A percentile compares a stretch with the other conserved stretches of the same genome.
Conservation (phyloP, 2,797 vertebrate genomes). For the Centropyge bicolor region DNA sequence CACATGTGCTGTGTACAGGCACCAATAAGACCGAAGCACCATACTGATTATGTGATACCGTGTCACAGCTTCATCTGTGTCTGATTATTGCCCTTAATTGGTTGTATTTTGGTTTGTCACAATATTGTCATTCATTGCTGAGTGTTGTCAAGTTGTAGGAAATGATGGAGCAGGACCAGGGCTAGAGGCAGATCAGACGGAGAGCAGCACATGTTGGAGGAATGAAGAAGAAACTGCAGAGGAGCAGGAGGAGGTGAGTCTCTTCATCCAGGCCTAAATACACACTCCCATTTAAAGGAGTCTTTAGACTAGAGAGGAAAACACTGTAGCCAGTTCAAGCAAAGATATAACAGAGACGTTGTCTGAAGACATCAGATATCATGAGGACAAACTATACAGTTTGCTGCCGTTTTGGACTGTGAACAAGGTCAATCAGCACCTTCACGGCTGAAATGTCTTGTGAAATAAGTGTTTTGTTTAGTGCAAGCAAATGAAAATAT, state of each 20-base stretch:
- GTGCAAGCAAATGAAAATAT: background rate
- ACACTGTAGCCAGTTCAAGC: background rate
- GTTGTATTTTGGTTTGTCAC: background rate
- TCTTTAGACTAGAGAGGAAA: background rate
- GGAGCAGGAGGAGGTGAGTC: slow-evolving; percentile 3
- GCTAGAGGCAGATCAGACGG: background rate
- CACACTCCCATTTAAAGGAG: background rate
- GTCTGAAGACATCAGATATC: background rate
- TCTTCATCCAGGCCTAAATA: background rate
- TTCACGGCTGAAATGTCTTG: background rate
- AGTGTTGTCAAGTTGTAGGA: background rate
- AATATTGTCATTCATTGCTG: no score
- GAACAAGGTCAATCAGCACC: background rate
- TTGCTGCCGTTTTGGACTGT: background rate
- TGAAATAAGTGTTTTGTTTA: background rate
- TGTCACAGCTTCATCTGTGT: background rate
- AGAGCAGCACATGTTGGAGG: background rate
- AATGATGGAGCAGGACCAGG: background rate
- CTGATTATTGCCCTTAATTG: background rate
- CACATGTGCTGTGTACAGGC: no score
- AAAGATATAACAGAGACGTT: background rate
- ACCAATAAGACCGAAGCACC: no score
- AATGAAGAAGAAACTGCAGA: background rate
- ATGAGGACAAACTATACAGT: background rate
- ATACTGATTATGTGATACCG: no score